phyloP scores from a whole-genome alignment of 2,888 invertebrate species.

The Caenorhabditis panamensis region DNA sequence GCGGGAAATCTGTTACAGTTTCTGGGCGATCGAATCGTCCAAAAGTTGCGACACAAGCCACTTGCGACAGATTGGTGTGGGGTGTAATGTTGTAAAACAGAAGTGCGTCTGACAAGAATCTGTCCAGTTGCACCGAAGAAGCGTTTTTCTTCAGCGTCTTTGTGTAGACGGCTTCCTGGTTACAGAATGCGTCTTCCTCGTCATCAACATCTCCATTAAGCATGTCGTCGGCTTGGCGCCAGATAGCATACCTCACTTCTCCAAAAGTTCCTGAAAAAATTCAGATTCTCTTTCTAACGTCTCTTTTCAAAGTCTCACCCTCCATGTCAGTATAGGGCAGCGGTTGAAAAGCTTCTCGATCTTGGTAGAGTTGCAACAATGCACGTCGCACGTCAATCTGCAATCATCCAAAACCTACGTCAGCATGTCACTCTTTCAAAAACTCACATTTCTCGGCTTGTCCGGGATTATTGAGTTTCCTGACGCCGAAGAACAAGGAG shows the following conservation, averaged over 20 bases:
- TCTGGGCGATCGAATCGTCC: conserved; percentile 78
- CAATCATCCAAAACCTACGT: conserved; percentile 41
- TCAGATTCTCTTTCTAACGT: background rate
- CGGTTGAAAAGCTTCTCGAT: conserved; percentile 77
- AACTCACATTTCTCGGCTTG: conserved; percentile 62
- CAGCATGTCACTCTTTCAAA: conserved; percentile 43
- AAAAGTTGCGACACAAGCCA: conserved; percentile 78
- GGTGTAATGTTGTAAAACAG: conserved; percentile 77
- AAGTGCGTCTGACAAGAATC: conserved; percentile 77
- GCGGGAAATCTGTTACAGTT: conserved; percentile 77
- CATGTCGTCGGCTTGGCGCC: conserved; percentile 76
- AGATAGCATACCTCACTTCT: conserved; percentile 79
- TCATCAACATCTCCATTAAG: conserved; percentile 79
- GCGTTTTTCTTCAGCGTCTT: conserved; percentile 70
- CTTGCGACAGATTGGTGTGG: conserved; percentile 78
- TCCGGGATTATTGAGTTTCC: conserved; percentile 62
- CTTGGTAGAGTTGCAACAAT: conserved; percentile 76
- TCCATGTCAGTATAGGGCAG: conserved; percentile 75
- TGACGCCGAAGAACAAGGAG: conserved; percentile 63
- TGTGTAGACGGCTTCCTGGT: conserved; percentile 73
- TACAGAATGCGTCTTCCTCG: conserved; percentile 75
- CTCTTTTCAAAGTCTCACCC: conserved; percentile 54
- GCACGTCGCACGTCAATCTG: conserved; percentile 69
- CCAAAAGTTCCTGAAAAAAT: conserved; percentile 76
- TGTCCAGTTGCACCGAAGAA: conserved; percentile 75